These are phyloP conservation scores for Trachelus stipa DNA, from an alignment of 2,888 invertebrate genomes.

Conservation along the genomic window DNA sequence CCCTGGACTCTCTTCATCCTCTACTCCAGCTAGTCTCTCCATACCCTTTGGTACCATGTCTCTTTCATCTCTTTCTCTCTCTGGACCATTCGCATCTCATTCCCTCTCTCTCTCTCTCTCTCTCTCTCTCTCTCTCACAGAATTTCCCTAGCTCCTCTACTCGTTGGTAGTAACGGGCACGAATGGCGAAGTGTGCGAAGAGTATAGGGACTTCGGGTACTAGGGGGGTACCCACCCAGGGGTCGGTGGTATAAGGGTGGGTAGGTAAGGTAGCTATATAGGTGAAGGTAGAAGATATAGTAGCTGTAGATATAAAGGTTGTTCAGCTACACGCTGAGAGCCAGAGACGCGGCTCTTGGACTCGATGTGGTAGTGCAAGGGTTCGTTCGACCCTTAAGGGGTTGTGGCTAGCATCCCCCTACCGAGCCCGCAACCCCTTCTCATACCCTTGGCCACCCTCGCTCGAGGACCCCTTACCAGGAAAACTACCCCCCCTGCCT, in stretches of 20 bases:
- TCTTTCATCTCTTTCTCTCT: slow-evolving; percentile 18
- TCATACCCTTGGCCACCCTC: slow-evolving; percentile 52
- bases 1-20: background rate
- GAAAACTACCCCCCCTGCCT: slow-evolving; percentile 64
- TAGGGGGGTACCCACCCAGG: background rate
- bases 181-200: background rate
- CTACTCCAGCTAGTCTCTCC: too few species aligned
- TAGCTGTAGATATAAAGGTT: slow-evolving; percentile 63
- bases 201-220: slow-evolving; percentile 48
- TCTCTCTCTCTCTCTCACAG: slow-evolving; percentile 16
- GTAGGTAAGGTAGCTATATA: slow-evolving; percentile 29
- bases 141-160: slow-evolving; percentile 5
- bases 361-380: slow-evolving; percentile 61
- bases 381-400: slow-evolving; percentile 67
- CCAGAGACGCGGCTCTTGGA: slow-evolving; percentile 47
- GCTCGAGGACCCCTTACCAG: slow-evolving; percentile 44
- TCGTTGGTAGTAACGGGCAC: background rate
- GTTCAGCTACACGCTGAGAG: slow-evolving; percentile 48
- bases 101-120: slow-evolving; percentile 15
- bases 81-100: background rate
- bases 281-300: slow-evolving; percentile 39
- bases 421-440: slow-evolving; percentile 33
- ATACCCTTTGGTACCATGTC: background rate
- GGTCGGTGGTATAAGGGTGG: background rate
- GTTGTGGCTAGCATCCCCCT: slow-evolving; percentile 65